Percentiles rank a stretch among this genome's conserved stretches.
Evolutionary conservation across 1,140 invertebrate genomes (phyloP).

Genomic region (Magallana ariakensis): DNA sequence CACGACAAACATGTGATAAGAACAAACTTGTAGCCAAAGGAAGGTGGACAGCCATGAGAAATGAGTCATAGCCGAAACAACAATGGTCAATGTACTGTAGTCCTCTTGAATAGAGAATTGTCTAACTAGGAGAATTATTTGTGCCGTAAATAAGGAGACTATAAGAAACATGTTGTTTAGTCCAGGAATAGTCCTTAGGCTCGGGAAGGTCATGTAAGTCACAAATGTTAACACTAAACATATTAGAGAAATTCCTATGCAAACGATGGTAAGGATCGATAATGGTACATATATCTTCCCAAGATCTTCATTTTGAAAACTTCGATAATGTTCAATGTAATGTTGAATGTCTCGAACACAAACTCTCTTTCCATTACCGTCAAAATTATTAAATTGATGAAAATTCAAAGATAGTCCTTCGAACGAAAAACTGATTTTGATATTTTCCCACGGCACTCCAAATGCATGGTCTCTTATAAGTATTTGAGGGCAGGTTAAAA

Average conservation of each 20-base stretch:
- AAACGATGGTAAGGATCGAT: neutral
- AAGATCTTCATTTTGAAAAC: neutral
- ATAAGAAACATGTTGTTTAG: constrained; percentile 18
- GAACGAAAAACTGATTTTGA: neutral
- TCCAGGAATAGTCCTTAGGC: neutral
- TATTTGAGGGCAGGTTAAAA: neutral
- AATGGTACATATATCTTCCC: neutral
- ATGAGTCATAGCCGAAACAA: neutral
- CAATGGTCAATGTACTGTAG: neutral
- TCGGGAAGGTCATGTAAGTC: neutral
- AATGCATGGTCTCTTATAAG: neutral
- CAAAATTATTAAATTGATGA: neutral
- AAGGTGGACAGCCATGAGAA: neutral
- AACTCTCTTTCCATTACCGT: neutral
- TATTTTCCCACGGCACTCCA: constrained; percentile 8
- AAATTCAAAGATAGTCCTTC: neutral
- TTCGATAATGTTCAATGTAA: neutral
- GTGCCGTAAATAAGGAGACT: neutral
- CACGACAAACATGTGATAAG: neutral
- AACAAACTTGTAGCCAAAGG: constrained; percentile 13
- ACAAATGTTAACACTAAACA: neutral
- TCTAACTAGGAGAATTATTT: neutral
- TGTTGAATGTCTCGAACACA: neutral
- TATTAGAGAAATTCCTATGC: neutral
- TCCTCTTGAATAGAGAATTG: neutral